Evolutionary conservation across 2,888 invertebrate species (phyloP).

Genomic region (Malachius bipustulatus): DNA sequence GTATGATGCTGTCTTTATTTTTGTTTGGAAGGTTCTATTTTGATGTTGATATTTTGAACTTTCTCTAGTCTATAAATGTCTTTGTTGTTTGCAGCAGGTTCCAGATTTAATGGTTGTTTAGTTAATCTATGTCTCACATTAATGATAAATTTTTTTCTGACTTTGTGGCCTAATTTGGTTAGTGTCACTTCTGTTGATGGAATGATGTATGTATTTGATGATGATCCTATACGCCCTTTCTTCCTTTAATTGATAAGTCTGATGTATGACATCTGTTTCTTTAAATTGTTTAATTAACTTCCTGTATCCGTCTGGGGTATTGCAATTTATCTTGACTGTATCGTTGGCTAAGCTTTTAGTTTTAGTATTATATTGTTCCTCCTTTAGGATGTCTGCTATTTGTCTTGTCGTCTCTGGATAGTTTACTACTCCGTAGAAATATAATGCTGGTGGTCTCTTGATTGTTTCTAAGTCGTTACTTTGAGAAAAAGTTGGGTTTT

Average conservation of each 20-base stretch:
- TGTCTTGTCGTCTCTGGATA: slow-evolving; percentile 13
- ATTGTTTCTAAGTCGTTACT: no score
- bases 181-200: slow-evolving; percentile 12
- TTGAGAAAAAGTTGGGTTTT: no score
- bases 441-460: slow-evolving; percentile 15
- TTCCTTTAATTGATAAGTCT: slow-evolving; percentile 16
- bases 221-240: slow-evolving; percentile 14
- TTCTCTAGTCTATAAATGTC: slow-evolving; percentile 15
- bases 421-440: slow-evolving; percentile 14
- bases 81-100: slow-evolving; percentile 16
- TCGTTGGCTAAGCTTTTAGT: slow-evolving; percentile 13
- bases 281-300: slow-evolving; percentile 13
- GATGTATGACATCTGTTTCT: slow-evolving; percentile 13
- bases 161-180: slow-evolving; percentile 12
- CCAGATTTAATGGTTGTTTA: slow-evolving; percentile 15
- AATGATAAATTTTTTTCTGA: slow-evolving; percentile 16
- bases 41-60: slow-evolving; percentile 12
- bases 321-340: slow-evolving; percentile 13
- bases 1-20: no score
- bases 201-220: slow-evolving; percentile 14
- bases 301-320: slow-evolving; percentile 13
- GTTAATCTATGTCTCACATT: slow-evolving; percentile 12
- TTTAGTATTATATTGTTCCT: slow-evolving; percentile 14
- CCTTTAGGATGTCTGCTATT: slow-evolving; percentile 11
- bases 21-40: slow-evolving; percentile 15